These are phyloP conservation scores for Celastrina argiolus DNA, from an alignment of 2,888 invertebrate genomes.

Conservation along the genomic window DNA sequence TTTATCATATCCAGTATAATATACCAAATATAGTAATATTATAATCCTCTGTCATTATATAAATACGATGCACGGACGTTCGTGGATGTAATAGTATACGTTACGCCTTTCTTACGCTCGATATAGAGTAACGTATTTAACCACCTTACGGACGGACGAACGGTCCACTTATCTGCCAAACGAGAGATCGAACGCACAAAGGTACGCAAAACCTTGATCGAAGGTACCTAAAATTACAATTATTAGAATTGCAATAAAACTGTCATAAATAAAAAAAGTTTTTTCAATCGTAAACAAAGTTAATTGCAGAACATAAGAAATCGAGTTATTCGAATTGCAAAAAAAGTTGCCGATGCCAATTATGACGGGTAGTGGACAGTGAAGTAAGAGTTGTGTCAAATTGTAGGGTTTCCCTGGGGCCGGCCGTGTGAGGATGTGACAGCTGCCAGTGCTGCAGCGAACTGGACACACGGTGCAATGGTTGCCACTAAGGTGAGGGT, in stretches of 20 bases:
- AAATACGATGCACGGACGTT: conserved; percentile 9
- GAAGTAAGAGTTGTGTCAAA: conserved; percentile 59
- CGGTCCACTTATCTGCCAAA: conserved; percentile 60
- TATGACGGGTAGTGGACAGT: conserved; percentile 55
- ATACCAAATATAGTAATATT: neutral
- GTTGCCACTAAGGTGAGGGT: conserved; percentile 3
- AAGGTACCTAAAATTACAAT: neutral
- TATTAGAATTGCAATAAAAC: neutral
- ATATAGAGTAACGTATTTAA: conserved; percentile 74
- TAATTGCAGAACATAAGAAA: too few species aligned
- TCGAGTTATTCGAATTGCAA: too few species aligned
- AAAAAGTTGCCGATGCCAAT: conserved; percentile 38
- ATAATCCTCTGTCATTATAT: conserved; percentile 3
- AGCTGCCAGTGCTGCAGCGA: conserved; percentile 26
- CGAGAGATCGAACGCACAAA: conserved; percentile 59
- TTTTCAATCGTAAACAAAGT: neutral
- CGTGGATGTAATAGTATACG: conserved; percentile 22
- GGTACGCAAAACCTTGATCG: neutral
- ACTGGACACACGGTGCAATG: neutral
- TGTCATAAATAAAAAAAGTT: neutral
- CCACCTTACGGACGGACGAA: conserved; percentile 58
- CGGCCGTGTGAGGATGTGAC: conserved; percentile 44
- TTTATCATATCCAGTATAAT: neutral
- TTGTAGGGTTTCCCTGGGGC: conserved; percentile 70
- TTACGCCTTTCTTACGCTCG: conserved; percentile 37